Base-by-base conservation (phyloP, 2,113 vertebrate species). In the Alligator mississippiensis region DNA sequence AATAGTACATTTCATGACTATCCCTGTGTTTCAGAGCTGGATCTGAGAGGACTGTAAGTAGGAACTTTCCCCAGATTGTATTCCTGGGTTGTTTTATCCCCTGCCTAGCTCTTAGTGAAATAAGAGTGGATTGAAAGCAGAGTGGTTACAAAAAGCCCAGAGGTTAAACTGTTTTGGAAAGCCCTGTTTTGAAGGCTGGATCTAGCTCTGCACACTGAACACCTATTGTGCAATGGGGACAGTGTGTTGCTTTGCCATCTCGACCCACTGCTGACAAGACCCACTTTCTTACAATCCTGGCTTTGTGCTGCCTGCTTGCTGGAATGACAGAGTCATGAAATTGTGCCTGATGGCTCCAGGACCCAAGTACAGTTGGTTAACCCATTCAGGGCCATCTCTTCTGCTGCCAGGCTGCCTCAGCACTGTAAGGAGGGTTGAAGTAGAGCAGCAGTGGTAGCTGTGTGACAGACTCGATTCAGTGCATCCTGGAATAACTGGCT, bases 261-360 rank as follows among this genome's bases (percentile, higher is more conserved):
- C 1, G 3, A 76, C 84, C 82, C 0, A 18, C 83, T 75, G 27
- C 84, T 94, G 93, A 93, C 97, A 94, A 92, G 94, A 93, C 89
- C 91, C 77, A 74, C 4, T 96, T 95, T 95, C 92, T 96, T 84
- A 97, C 97, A 97, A 96, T 97, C 93, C 93, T 80, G 76, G 93
- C 96, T 97, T 97, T 97, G 96, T 97, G 90, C 70, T 94, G 94
- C 85, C 77, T 87, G 81, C 92, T 76, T 54, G 82, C 89, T 19
- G 89, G 82, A 87, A 92, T 78, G 91, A 88, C 1, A 15, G 16
- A 94, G 93, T 83, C 86, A 94, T 70, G 89, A 89, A 90, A 80
- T 93, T 16, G 87, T 95, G 93, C 90, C 72, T 30, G n/a, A 38
- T 0, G 2, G 80, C 80, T 75, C 14, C 58, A 72, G 54, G 77